A percentile compares a stretch with the other conserved stretches of the same genome.
Conservation (phyloP, 2,113 vertebrate genomes). For the Malurus melanocephalus region DNA sequence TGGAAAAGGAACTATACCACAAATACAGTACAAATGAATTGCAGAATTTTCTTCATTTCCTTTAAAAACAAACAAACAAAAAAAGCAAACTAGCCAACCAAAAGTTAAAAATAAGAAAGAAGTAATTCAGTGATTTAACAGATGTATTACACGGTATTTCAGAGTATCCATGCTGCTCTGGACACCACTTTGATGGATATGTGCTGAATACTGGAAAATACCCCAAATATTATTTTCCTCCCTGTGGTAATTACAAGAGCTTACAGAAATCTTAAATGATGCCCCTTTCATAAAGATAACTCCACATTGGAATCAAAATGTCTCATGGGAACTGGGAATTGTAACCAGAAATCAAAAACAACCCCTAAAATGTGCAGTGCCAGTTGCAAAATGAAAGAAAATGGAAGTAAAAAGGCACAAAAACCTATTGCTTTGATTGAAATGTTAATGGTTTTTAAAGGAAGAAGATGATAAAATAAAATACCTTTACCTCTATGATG, state of each 20-base stretch:
- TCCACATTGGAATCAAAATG: background rate
- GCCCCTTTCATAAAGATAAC: background rate
- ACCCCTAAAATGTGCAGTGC: background rate
- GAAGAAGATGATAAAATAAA: background rate
- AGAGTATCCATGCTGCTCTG: background rate
- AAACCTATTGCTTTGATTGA: background rate
- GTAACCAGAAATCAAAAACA: background rate
- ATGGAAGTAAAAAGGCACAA: background rate
- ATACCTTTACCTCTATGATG: background rate
- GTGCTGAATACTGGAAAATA: background rate
- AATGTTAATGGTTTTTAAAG: background rate
- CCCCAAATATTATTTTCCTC: background rate
- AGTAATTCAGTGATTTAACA: background rate
- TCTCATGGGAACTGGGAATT: background rate
- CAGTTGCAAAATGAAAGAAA: background rate
- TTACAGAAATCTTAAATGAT: background rate
- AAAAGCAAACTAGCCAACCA: too few relatives aligned
- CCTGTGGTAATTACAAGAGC: background rate
- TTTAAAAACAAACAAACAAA: background rate
- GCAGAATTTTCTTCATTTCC: background rate
- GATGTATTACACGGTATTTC: background rate
- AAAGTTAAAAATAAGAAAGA: background rate
- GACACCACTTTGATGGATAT: background rate
- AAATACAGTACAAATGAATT: background rate
- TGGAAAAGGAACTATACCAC: background rate